phyloP scores from a whole-genome alignment of 2,888 invertebrate species.

The Coenonympha glycerion region DNA sequence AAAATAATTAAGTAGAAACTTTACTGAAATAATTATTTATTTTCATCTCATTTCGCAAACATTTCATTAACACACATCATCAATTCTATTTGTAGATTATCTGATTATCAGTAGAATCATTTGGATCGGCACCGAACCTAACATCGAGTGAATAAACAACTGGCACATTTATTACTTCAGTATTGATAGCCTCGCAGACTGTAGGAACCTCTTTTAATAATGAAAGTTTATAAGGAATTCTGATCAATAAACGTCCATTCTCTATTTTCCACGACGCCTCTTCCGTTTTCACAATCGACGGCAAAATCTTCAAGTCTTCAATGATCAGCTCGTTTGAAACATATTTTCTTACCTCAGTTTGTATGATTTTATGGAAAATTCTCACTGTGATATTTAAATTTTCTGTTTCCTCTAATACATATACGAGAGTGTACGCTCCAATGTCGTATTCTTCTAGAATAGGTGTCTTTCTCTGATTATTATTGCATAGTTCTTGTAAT shows the following conservation, averaged over 20 bases:
- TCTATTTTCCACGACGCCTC: slow-evolving; percentile 8
- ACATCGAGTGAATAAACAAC: neutral
- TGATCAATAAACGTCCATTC: neutral
- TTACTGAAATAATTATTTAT: no score
- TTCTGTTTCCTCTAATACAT: neutral
- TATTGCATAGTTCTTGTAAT: slow-evolving; percentile 6
- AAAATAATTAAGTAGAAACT: no score
- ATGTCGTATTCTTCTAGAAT: slow-evolving; percentile 6
- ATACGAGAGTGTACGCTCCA: slow-evolving; percentile 7
- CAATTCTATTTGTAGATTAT: neutral
- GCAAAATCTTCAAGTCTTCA: slow-evolving; percentile 10
- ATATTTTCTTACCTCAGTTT: neutral
- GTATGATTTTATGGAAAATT: slow-evolving; percentile 3
- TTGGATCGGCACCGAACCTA: neutral
- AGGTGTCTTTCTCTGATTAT: neutral
- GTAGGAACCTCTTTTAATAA: neutral
- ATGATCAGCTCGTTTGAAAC: neutral
- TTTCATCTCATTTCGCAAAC: no score
- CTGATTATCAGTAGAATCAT: neutral
- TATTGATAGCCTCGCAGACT: slow-evolving; percentile 1
- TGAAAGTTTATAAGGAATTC: neutral
- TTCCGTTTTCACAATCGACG: slow-evolving; percentile 2
- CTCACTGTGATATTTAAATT: slow-evolving; percentile 5
- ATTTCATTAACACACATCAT: no score
- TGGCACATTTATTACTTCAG: neutral